Evolutionary conservation across 2,797 vertebrate species (phyloP).

Genomic region (Paguma larvata): DNA sequence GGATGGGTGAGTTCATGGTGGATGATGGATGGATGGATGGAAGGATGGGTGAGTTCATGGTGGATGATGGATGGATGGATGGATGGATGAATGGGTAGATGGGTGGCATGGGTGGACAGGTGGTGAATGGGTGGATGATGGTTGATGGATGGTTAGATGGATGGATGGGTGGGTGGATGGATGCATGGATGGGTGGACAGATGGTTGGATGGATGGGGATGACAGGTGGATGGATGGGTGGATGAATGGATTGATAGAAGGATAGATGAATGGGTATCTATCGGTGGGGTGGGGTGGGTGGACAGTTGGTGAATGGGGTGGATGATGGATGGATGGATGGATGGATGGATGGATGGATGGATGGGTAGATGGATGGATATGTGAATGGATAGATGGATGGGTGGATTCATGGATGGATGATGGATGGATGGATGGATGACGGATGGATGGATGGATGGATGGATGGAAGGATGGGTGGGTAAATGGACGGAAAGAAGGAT

Average conservation of each 20-base stretch:
- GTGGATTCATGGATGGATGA: too few relatives aligned
- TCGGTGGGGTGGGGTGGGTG: too few relatives aligned
- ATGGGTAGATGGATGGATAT: not conserved
- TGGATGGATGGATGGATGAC: not conserved
- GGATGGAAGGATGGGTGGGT: not conserved
- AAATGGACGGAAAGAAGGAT: not conserved
- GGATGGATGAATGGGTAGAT: not conserved
- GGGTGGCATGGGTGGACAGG: not conserved
- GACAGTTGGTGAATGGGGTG: not conserved
- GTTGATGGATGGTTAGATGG: not conserved
- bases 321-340: not conserved
- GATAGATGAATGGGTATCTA: not conserved
- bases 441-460: too few relatives aligned
- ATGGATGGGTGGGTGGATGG: not conserved
- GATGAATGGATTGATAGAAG: not conserved
- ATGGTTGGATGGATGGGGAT: not conserved
- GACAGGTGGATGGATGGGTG: rapidly evolving
- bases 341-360: not conserved
- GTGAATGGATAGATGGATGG: not conserved
- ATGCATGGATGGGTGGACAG: too few relatives aligned
- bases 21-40: too few relatives aligned
- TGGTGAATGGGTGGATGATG: not conserved
- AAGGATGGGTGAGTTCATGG: rapidly evolving
- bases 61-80: not conserved
- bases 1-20: too few relatives aligned